A percentile compares a stretch with the other conserved stretches of the same genome.
Conservation (phyloP, 2,888 invertebrate genomes). For the Xylocampa areola region DNA sequence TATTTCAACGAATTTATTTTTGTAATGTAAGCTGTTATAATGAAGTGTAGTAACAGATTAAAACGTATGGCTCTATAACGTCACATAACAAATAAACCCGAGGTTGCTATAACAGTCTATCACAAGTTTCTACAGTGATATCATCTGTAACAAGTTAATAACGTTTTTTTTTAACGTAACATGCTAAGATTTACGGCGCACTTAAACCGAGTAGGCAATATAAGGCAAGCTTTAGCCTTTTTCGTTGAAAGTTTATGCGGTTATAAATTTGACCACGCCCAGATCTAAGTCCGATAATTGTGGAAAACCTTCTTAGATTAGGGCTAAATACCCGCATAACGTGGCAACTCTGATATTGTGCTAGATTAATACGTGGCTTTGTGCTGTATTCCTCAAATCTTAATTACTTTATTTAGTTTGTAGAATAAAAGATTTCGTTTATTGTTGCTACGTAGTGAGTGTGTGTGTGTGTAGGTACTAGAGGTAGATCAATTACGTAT, state of each 20-base stretch:
- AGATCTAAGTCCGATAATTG: conserved; percentile 72
- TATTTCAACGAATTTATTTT: conserved; percentile 26
- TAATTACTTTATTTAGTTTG: conserved; percentile 26
- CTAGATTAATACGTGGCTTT: conserved; percentile 35
- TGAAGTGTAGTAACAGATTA: conserved; percentile 26
- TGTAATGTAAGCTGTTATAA: conserved; percentile 20
- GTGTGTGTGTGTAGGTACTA: no score
- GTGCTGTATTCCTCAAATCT: conserved; percentile 15
- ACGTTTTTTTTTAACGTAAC: conserved; percentile 57
- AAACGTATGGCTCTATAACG: conserved; percentile 19
- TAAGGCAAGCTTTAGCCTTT: conserved; percentile 61
- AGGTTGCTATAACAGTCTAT: conserved; percentile 37
- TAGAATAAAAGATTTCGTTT: not conserved
- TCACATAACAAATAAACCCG: conserved; percentile 16
- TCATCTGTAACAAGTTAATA: conserved; percentile 54
- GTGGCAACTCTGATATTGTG: conserved; percentile 42
- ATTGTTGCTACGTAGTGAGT: no score
- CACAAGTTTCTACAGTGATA: conserved; percentile 46
- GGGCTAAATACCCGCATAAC: conserved; percentile 63
- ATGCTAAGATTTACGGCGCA: conserved; percentile 60
- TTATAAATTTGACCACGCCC: conserved; percentile 75
- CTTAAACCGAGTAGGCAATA: conserved; percentile 60
- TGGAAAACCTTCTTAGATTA: conserved; percentile 70
- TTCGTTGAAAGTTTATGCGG: conserved; percentile 72
- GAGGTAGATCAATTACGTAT: no score